These are phyloP conservation scores for Thamnaconus septentrionalis DNA, from an alignment of 2,113 vertebrate genomes.

Conservation along the genomic window DNA sequence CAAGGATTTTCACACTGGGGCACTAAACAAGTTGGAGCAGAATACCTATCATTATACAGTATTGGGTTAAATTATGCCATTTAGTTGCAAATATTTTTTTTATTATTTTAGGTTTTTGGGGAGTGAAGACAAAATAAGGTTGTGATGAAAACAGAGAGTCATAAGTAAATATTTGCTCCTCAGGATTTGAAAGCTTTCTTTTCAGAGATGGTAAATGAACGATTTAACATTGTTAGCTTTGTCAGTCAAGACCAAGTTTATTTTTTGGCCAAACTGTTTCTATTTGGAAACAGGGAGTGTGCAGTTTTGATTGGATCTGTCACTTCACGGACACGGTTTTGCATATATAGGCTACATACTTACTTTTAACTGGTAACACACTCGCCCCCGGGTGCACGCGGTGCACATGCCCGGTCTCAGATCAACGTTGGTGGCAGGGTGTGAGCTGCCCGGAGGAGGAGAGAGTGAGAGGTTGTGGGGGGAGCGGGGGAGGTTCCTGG, in stretches of 20 bases:
- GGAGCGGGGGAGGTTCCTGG: neutral
- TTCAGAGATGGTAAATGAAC: too few relatives aligned
- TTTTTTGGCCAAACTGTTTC: neutral
- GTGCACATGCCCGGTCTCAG: slow-evolving; percentile 40
- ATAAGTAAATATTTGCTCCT: too few relatives aligned
- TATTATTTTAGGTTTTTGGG: too few relatives aligned
- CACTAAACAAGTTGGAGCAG: slow-evolving; percentile 4
- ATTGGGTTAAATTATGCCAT: neutral
- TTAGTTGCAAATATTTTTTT: neutral
- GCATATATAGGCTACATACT: slow-evolving; percentile 27
- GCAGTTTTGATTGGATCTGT: slow-evolving; percentile 18
- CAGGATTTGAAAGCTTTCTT: too few relatives aligned
- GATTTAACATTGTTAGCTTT: too few relatives aligned
- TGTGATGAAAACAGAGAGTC: too few relatives aligned
- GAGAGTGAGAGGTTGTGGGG: slow-evolving; percentile 41
- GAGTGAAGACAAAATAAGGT: too few relatives aligned
- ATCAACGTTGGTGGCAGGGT: slow-evolving; percentile 63
- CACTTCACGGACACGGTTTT: slow-evolving; percentile 24
- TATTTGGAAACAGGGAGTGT: neutral
- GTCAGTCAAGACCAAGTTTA: too few relatives aligned
- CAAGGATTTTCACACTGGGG: slow-evolving; percentile 4
- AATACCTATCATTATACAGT: slow-evolving; percentile 1
- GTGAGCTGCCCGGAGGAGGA: slow-evolving; percentile 36
- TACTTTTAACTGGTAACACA: slow-evolving; percentile 9
- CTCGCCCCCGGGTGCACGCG: neutral